Conservation (phyloP, 2,888 invertebrate species). For the Bombyx huttoni region DNA sequence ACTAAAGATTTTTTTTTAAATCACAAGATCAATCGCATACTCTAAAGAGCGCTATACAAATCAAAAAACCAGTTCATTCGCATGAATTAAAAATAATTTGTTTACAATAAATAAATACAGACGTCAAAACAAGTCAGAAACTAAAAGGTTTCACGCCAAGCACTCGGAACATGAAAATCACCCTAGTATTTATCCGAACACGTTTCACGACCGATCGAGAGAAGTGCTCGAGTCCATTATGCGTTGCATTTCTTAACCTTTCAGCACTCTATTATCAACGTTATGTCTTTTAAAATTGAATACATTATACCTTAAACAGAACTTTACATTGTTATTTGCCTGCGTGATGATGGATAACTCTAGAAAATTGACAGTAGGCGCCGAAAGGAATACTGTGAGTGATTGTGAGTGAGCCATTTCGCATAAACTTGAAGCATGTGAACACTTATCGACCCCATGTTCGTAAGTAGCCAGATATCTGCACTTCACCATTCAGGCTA, state of each 20-base stretch:
- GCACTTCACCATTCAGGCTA: too few relatives aligned
- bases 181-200: slow-evolving; percentile 58
- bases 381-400: slow-evolving; percentile 43
- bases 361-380: slow-evolving; percentile 60
- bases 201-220: slow-evolving; percentile 56
- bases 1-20: not conserved
- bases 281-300: slow-evolving; percentile 24
- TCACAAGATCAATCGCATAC: not conserved
- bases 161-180: slow-evolving; percentile 53
- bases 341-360: slow-evolving; percentile 37
- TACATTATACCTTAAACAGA: slow-evolving; percentile 14
- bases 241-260: slow-evolving; percentile 42
- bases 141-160: slow-evolving; percentile 23
- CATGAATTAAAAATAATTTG: not conserved
- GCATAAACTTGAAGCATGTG: too few relatives aligned
- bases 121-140: slow-evolving; percentile 9
- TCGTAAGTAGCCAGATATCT: too few relatives aligned
- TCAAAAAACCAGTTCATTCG: not conserved
- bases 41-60: not conserved
- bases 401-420: slow-evolving; percentile 43
- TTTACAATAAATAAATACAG: not conserved
- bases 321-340: not conserved
- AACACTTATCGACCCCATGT: not conserved
- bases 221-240: slow-evolving; percentile 60
- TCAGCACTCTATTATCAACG: slow-evolving; percentile 32